Conservation (phyloP, 2,797 vertebrate species). For the Sebastes vulpes region DNA sequence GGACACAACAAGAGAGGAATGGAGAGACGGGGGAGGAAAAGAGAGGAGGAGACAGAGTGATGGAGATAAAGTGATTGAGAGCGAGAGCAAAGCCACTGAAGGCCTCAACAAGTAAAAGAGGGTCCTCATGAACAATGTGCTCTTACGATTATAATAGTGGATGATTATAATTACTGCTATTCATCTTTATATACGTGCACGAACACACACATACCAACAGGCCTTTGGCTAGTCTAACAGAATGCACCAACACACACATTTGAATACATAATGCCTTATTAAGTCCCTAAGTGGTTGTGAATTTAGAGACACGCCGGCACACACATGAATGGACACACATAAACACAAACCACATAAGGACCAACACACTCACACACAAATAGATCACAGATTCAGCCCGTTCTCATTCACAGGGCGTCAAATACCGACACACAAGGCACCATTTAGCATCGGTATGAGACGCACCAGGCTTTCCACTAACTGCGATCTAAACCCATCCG, state of each 20-base stretch:
- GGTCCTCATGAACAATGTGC: conserved; percentile 47
- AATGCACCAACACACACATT: conserved; percentile 55
- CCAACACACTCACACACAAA: neutral
- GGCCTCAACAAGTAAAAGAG: conserved; percentile 47
- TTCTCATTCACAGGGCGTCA: no score
- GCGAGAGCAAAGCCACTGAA: conserved; percentile 28
- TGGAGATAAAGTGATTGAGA: conserved; percentile 38
- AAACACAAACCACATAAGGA: neutral
- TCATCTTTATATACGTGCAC: conserved; percentile 42
- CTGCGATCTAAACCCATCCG: no score
- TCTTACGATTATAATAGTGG: conserved; percentile 54
- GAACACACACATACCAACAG: conserved; percentile 40
- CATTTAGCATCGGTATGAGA: no score
- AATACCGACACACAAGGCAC: no score
- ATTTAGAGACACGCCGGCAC: conserved; percentile 4
- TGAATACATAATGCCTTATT: conserved; percentile 64
- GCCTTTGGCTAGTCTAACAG: conserved; percentile 24
- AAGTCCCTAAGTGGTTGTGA: conserved; percentile 38
- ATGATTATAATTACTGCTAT: conserved; percentile 64
- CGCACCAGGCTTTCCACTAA: no score
- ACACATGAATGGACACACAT: neutral
- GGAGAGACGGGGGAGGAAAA: neutral
- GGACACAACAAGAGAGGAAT: conserved; percentile 13
- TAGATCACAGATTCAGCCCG: neutral
- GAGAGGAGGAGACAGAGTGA: conserved; percentile 14